phyloP scores from a whole-genome alignment of 2,113 vertebrate genomes.

The Narcine bancroftii region DNA sequence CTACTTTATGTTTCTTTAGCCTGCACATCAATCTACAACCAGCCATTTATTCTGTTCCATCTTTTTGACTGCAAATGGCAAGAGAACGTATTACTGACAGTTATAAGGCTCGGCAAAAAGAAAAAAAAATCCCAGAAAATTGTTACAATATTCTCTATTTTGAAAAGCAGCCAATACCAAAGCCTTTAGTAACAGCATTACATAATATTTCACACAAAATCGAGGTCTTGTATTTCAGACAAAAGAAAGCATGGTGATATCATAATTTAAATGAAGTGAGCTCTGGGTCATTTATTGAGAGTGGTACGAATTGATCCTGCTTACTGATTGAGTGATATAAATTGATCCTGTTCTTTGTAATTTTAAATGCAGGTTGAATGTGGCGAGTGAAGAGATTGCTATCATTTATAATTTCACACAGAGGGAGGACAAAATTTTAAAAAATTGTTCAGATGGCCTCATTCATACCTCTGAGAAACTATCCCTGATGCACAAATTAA shows the following conservation, averaged over 20 bases:
- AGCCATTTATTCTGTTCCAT: neutral
- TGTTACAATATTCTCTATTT: neutral
- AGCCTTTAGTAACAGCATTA: neutral
- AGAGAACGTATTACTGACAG: neutral
- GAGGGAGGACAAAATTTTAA: neutral
- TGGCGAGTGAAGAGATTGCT: neutral
- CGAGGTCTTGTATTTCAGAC: neutral
- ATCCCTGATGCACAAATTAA: neutral
- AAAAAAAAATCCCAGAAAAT: neutral
- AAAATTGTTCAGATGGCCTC: neutral
- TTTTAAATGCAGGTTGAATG: neutral
- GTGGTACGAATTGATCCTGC: neutral
- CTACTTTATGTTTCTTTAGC: neutral
- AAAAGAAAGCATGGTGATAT: neutral
- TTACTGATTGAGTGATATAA: neutral
- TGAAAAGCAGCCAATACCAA: neutral
- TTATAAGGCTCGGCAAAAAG: neutral
- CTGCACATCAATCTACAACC: neutral
- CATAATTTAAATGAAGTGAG: neutral
- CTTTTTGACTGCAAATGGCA: neutral
- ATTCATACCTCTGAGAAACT: neutral
- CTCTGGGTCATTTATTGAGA: neutral
- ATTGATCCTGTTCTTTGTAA: neutral
- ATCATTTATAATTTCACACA: neutral
- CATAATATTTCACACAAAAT: conserved; percentile 1